Conservation (phyloP, 2,888 invertebrate genomes). For the Shargacucullia verbasci region DNA sequence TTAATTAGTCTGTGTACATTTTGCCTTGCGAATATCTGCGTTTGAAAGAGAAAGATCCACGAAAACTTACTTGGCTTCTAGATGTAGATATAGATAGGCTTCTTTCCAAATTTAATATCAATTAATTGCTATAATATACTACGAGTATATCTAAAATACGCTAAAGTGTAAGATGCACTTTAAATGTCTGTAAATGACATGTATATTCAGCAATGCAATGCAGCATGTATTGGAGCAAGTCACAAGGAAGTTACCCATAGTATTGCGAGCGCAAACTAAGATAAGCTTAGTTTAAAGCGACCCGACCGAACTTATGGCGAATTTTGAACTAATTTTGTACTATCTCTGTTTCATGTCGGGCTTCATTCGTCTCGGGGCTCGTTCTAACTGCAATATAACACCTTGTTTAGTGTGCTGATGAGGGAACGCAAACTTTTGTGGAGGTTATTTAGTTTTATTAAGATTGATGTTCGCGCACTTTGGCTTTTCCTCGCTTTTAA, state of each 20-base stretch:
- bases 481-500: too few species aligned
- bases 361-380: conserved; percentile 41
- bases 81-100: too few species aligned
- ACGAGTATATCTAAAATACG: too few species aligned
- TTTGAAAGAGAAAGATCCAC: background rate
- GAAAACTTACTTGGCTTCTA: background rate
- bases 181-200: too few species aligned
- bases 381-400: conserved; percentile 43
- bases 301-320: conserved; percentile 62
- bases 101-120: too few species aligned
- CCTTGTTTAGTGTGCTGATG: conserved; percentile 38
- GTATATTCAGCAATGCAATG: conserved; percentile 26
- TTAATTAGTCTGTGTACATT: background rate
- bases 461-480: conserved; percentile 20
- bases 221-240: conserved; percentile 51
- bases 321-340: conserved; percentile 60
- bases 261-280: conserved; percentile 56
- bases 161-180: conserved; percentile 6
- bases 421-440: conserved; percentile 24
- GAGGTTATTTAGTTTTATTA: conserved; percentile 16
- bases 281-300: conserved; percentile 64
- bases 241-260: conserved; percentile 50
- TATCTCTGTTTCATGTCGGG: conserved; percentile 55
- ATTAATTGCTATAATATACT: too few species aligned
- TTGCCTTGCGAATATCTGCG: too few species aligned